Base-by-base conservation (phyloP, 2,797 vertebrate species). In the Notamacropus eugenii region DNA sequence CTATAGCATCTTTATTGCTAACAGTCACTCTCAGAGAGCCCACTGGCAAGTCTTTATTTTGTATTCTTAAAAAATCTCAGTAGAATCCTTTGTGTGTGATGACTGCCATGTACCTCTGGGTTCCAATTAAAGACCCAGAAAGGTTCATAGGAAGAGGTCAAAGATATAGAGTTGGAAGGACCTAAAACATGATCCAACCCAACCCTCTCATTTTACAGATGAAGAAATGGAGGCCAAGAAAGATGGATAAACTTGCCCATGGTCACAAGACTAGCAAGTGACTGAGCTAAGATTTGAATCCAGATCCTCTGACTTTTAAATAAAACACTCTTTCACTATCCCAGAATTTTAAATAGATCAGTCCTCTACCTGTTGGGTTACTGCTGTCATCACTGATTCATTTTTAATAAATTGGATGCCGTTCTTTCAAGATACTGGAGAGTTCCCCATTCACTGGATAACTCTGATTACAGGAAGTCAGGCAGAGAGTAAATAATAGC, bases 401-500 rank as follows among this genome's bases (percentile, higher is more conserved):
- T 55, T 62, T 24, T 87, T 92, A 90, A 93, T 55, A 28, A 55
- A 56, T 56, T n/a, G 16, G 54, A 50, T 62, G 54, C 31, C 92
- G 34, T 46, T 11, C 62, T 91, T 82, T 87, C 87, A 13, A 40
- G 34, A 93, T 27, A 55, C 27, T 82, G 58, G 59, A 0, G 0
- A 93, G n/a, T 9, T 74, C 87, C 95, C 92, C 62, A 54, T 54
- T 96, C 59, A 93, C 93, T 58, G 27, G 92, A 56, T 92, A 91
- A 24, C 56, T 96, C 57, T 96, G 96, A 96, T 4, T 95, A 90
- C 54, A 95, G 92, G 5, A 93, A 90, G 46, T 95, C 96, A 58
- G 11, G 0, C 55, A 95, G 50, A 67, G 54, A 90, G 54, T 59
- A 96, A 96, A 50, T 40, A 94, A 96, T 29, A 22, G 29, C 91